Conservation (phyloP, 2,113 vertebrate species). For the human (Homo sapiens) region DNA sequence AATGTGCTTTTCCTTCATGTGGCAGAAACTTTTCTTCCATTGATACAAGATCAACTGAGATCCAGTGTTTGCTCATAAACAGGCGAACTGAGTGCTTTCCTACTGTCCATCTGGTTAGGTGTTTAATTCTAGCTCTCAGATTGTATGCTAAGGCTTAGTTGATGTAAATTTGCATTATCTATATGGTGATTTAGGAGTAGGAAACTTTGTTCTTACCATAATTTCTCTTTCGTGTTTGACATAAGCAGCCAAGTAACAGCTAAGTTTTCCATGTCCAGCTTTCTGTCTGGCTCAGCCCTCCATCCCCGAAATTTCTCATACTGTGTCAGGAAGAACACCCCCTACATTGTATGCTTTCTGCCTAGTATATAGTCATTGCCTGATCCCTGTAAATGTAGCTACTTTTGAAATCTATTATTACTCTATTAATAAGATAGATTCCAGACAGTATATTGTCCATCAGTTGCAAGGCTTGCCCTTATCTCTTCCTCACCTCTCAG, state of each 20-base stretch:
- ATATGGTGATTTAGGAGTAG: neutral
- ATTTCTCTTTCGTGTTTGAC: slow-evolving; percentile 43
- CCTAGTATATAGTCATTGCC: neutral
- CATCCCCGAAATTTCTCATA: neutral
- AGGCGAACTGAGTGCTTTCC: neutral
- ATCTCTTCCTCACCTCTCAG: neutral
- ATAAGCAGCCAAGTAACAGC: neutral
- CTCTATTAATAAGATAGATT: neutral
- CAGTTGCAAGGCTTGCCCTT: neutral
- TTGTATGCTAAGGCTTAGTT: neutral
- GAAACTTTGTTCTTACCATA: neutral
- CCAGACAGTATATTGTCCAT: neutral
- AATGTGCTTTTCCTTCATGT: neutral
- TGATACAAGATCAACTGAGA: neutral
- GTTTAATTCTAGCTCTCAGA: neutral
- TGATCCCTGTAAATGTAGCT: neutral
- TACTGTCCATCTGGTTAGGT: neutral
- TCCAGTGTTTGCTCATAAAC: neutral
- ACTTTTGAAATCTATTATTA: neutral
- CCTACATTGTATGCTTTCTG: neutral
- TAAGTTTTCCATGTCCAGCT: neutral
- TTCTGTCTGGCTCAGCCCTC: neutral
- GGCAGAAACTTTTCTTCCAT: neutral
- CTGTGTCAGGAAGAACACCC: neutral
- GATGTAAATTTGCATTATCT: neutral